Percentiles rank a stretch among this genome's conserved stretches.
These are phyloP conservation scores for Phyllopteryx taeniolatus DNA, from an alignment of 2,113 vertebrate species.

Conservation along the genomic window DNA sequence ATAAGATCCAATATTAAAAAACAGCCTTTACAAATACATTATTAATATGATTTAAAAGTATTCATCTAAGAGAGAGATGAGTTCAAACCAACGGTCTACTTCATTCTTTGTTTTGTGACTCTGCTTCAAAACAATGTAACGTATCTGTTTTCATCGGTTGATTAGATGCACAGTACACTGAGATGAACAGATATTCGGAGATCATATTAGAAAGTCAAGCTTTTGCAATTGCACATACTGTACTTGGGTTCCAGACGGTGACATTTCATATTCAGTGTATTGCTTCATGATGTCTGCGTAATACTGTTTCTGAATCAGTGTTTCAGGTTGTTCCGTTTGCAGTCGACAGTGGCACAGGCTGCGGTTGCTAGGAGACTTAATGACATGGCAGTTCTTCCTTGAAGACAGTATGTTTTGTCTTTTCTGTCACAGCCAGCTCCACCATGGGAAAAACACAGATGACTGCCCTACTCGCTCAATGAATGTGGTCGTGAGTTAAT, in stretches of 20 bases:
- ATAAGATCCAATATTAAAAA: too few species aligned
- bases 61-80: too few species aligned
- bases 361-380: constrained; percentile 11
- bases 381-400: neutral
- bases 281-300: neutral
- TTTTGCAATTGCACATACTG: too few species aligned
- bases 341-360: neutral
- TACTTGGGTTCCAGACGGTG: neutral
- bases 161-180: too few species aligned
- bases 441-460: constrained; percentile 5
- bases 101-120: too few species aligned
- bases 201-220: too few species aligned
- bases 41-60: too few species aligned
- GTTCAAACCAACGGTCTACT: too few species aligned
- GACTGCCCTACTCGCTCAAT: neutral
- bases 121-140: too few species aligned
- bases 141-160: too few species aligned
- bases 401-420: neutral
- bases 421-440: constrained; percentile 6
- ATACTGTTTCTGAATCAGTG: neutral
- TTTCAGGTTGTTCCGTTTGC: neutral
- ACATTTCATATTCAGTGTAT: neutral
- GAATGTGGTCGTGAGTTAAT: neutral
- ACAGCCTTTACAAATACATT: too few species aligned
- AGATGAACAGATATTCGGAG: too few species aligned